Evolutionary conservation across 2,113 vertebrate species (phyloP).

Genomic region (Onychostruthus taczanowskii): DNA sequence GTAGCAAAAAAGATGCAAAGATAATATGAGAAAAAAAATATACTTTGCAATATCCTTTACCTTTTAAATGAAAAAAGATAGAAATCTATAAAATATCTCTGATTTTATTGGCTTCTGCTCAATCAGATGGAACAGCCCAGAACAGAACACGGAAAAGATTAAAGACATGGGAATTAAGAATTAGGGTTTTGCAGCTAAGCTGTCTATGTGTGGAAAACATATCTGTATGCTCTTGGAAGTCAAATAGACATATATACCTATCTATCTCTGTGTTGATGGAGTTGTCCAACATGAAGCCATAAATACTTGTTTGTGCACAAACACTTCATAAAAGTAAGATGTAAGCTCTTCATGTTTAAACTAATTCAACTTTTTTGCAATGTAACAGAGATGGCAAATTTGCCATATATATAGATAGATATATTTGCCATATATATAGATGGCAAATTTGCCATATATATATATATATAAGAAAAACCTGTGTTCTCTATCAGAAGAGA

Average conservation of each 20-base stretch:
- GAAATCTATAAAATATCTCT: not conserved
- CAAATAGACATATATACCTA: not conserved
- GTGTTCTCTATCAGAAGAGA: not conserved
- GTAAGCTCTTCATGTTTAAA: not conserved
- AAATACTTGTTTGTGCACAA: not conserved
- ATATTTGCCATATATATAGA: not conserved
- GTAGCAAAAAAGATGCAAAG: not conserved
- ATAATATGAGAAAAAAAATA: not conserved
- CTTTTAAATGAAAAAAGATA: not conserved
- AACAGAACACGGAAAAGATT: not conserved
- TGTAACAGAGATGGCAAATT: not conserved
- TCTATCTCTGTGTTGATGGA: not conserved
- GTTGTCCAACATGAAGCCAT: not conserved
- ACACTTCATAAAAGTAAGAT: not conserved
- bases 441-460: not conserved
- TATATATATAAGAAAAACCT: not conserved
- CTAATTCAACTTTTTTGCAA: not conserved
- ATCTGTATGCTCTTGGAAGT: not conserved
- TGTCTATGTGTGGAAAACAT: not conserved
- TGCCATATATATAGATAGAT: too few relatives aligned
- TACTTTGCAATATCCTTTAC: not conserved
- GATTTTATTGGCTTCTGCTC: not conserved
- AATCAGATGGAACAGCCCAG: not conserved
- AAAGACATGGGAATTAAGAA: not conserved
- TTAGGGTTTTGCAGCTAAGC: not conserved